Conservation (phyloP, 1,140 invertebrate genomes). For the Scaptomyza graminum region DNA sequence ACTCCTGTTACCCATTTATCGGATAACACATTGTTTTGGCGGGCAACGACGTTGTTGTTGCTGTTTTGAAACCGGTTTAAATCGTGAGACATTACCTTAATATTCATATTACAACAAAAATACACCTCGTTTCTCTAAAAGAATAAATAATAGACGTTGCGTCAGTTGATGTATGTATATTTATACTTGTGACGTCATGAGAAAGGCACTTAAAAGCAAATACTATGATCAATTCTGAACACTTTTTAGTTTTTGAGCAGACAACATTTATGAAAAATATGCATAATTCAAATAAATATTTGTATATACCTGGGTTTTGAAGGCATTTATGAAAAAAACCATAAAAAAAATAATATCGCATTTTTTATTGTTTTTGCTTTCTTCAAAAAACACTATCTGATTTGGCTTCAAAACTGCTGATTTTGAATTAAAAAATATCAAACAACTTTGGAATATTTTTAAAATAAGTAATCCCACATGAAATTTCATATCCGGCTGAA, state of each 20-base stretch:
- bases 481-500: no score
- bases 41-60: not conserved
- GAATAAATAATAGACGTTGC: constrained; percentile 12
- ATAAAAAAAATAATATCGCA: no score
- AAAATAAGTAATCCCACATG: no score
- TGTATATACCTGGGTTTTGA: no score
- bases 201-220: not conserved
- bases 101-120: not conserved
- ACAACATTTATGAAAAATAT: not conserved
- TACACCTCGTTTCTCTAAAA: not conserved
- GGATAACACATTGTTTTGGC: constrained; percentile 31
- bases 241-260: not conserved
- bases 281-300: no score
- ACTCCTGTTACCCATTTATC: not conserved
- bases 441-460: no score
- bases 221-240: not conserved
- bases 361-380: not conserved
- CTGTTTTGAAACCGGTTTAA: constrained; percentile 17
- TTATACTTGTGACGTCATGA: not conserved
- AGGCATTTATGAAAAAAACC: no score
- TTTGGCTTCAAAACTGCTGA: no score
- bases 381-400: no score
- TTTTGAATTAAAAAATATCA: no score
- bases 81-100: not conserved
- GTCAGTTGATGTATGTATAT: constrained; percentile 2